Base-by-base conservation (phyloP, 2,888 invertebrate species). In the Ctenicera cuprea region DNA sequence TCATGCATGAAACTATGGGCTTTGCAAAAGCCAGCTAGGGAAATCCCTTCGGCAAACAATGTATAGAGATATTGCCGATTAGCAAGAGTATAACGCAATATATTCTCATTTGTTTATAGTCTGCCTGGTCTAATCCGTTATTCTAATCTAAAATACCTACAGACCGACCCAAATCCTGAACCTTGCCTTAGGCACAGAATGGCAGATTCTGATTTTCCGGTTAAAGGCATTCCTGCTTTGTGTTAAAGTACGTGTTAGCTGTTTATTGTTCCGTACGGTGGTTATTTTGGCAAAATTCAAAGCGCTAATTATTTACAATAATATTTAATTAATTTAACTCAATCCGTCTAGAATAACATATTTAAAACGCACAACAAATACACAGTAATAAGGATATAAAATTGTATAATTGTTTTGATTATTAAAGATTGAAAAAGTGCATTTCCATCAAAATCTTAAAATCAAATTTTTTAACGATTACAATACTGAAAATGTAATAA, bases 131-230 rank as follows among this genome's bases (percentile, higher is more conserved):
- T 57, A 57, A 57, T 57, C 57, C 57, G 16, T 4, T 18, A 37
- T 57, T 59, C 59, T 38, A 38, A 59, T 59, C 59, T 59, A 18
- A 59, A 59, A 59, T 59, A 38, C 38, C 59, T 59, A 59, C 59
- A 59, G n/a, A 59, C 59, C 59, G 18, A 22, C 20, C 38, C 16
- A 33, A 59, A n/a, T n/a, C 57, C 38, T 18, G 38, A 54, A 59
- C 59, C 59, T 38, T 18, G 59, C 59, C 38, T 38, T 16, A 59
- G 59, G 59, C 59, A 14, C 12, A 59, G 59, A 9, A n/a, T 37
- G 59, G 14, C 38, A 14, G n/a, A 30, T 54, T 54, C 54, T 12
- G 22, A 26, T 50, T 18, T 45, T 54, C 22, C 20, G 11, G 18
- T 16, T 14, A 48, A 14, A 18, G 48, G 20, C 48, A 48, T 48